phyloP scores from a whole-genome alignment of 2,797 vertebrate genomes.

The Sebastes ruberrimus region DNA sequence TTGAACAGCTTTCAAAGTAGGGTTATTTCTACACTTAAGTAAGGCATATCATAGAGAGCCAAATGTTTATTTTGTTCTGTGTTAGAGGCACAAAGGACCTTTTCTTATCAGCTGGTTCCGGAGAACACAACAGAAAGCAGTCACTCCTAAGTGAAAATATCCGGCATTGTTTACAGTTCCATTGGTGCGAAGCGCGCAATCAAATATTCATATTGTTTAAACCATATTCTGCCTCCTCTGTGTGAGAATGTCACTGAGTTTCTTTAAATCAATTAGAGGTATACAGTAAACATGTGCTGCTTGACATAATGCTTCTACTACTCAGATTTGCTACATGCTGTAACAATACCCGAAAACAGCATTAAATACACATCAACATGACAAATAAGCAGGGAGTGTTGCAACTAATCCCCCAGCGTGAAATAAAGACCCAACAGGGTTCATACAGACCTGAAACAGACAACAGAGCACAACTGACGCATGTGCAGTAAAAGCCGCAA shows the following conservation, averaged over 20 bases:
- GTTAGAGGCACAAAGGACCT: not conserved
- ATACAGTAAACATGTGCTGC: not conserved
- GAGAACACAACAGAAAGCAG: not conserved
- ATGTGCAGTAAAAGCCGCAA: not conserved
- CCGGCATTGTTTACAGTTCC: not conserved
- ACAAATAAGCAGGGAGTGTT: not conserved
- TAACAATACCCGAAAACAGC: not conserved
- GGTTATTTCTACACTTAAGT: constrained; percentile 15
- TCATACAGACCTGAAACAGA: not conserved
- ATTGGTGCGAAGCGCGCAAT: not conserved
- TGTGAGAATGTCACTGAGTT: not conserved
- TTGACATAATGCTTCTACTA: not conserved
- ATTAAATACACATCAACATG: not conserved
- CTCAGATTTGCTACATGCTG: not conserved
- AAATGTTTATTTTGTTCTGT: not conserved
- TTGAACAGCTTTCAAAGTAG: not conserved
- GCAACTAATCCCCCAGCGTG: not conserved
- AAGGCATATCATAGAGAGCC: not conserved
- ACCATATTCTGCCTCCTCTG: not conserved
- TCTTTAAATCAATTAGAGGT: not conserved
- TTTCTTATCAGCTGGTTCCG: not conserved
- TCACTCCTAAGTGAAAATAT: not conserved
- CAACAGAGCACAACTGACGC: not conserved
- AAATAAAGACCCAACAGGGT: not conserved
- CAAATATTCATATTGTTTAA: not conserved